phyloP scores from a whole-genome alignment of 2,113 vertebrate species.

The Stegostoma tigrinum region DNA sequence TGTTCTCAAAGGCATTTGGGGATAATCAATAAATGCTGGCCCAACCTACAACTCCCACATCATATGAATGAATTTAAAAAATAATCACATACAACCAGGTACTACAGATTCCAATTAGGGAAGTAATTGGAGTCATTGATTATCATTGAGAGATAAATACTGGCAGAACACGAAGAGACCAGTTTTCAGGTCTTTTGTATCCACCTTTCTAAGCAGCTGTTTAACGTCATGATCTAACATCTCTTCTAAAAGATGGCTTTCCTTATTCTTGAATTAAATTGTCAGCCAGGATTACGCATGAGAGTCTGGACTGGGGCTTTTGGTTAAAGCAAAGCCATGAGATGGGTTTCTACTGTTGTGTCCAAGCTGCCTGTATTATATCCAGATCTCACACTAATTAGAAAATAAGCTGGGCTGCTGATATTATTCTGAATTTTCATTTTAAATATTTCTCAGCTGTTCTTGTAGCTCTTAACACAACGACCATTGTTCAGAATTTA shows the following conservation, averaged over 20 bases:
- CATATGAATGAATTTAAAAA: too few relatives aligned
- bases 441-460: not conserved
- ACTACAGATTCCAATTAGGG: not conserved
- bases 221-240: not conserved
- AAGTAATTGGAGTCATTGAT: not conserved
- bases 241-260: not conserved
- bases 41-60: too few relatives aligned
- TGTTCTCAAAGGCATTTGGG: too few relatives aligned
- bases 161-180: not conserved
- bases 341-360: not conserved
- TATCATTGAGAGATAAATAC: not conserved
- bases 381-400: not conserved
- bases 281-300: not conserved
- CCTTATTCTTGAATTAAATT: not conserved
- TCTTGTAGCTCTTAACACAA: not conserved
- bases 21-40: too few relatives aligned
- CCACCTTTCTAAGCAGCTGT: not conserved
- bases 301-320: not conserved
- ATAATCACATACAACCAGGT: not conserved
- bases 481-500: not conserved
- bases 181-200: not conserved
- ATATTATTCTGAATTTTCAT: not conserved
- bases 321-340: not conserved
- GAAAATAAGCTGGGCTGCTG: not conserved
- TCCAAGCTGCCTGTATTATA: not conserved